Evolutionary conservation across 1,140 invertebrate genomes (phyloP), one percentile per base, ranked within the genome.

Genomic region (Sogatella furcifera): DNA sequence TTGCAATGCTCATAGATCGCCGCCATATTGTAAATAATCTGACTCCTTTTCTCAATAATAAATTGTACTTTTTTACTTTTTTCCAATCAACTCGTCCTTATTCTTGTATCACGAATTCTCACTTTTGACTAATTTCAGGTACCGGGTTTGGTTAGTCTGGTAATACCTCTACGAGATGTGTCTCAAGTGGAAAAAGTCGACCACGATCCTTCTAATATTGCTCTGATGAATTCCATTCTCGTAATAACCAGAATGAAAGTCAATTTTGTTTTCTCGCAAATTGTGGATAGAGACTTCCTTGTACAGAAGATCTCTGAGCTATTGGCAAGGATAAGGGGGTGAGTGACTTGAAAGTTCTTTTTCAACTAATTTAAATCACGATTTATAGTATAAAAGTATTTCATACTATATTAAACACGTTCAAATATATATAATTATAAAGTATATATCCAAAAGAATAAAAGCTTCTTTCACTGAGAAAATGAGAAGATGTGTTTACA

Each of bases 271-370:
- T 95, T 97, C 75, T 85, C 89, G 21, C 85, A 93, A 71, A 86
- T 97, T 66, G 80, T 84, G 34, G 94, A 97, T 71, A 77, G 92
- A 61, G 86, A 95, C 69, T 90, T 96, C 73, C 80, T 98, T 0
- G 82, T 96, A 14, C 81, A 88, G 67, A 97, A 95, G 74, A 85
- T 97, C 59, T 89, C 88, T 0, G 92, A 96, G 72, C 78, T 97
- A 21, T 74, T 94, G 0, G 82, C 86, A 0, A 86, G 82, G 69
- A 60, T 69, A 43, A 46, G 62, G 59, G 46, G 43, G 62, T 65
- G 49, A 65, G 65, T 65, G 31, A 63, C 13, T 34, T 15, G 5
- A 56, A 5, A 19, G 24, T 6, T 19, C 2, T 46, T 19, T n/a
- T 46, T n/a, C 19, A 2, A 46, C 19, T 9, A 46, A 46, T 46